Base-by-base conservation (phyloP, 2,113 vertebrate genomes). In the Castor canadensis region DNA sequence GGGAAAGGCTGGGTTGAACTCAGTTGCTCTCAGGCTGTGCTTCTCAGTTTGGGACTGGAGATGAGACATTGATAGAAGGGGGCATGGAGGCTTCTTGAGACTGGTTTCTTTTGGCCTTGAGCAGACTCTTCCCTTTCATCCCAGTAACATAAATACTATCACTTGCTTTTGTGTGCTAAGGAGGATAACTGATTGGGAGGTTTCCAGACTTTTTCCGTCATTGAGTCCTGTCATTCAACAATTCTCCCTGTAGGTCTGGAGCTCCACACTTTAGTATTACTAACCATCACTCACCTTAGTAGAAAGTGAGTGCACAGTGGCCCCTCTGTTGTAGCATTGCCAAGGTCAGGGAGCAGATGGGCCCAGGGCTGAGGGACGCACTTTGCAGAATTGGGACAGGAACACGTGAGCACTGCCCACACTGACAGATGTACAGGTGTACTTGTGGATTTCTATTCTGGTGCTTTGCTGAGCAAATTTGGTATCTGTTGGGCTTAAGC, bases 401-500 rank as follows among this genome's bases (percentile, higher is more conserved):
- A 43, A 28, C 54, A 4, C 9, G 7, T 0, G 2, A 13, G 24
- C 35, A 22, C 7, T 24, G 30, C 22, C 43, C 3, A 0, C 1
- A 6, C 17, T 9, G 32, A 22, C 11, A 1, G 47, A 58, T 62
- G 4, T 30, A 1, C 10, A 60, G 69, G 26, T 52, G 24, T 76
- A 66, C 22, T 45, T 91, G 60, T 45, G 15, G 60, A 71, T 73
- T 84, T 75, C 24, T 45, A 8, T 6, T 82, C 77, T 52, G n/a
- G 2, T 67, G 71, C 40, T 80, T 80, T 43, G 83, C 38, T 72
- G 60, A 86, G 54, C 30, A 43, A 1, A 30, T 45, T 69, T 52
- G 49, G 75, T 0, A 77, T 81, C 71, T 47, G 9, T 76, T 58
- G 26, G 64, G 32, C 12, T 77, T 40, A 10, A 20, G 38, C 13